Conservation (phyloP, 37 sponge, comb jelly and placozoan genomes). For the Agelas oroides region DNA sequence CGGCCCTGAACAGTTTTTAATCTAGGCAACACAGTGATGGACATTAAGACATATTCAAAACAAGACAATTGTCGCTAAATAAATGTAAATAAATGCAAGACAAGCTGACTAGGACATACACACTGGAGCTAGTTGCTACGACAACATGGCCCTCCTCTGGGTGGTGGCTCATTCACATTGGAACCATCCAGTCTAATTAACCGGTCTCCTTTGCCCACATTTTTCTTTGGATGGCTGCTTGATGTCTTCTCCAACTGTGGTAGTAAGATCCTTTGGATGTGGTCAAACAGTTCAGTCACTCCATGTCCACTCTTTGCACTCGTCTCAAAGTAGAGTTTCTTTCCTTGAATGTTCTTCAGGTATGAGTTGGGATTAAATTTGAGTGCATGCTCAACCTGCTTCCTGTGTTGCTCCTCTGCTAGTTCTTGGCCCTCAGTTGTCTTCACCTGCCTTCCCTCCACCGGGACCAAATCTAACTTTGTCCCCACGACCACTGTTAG, state of each 20-base stretch:
- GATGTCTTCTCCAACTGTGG: constrained; percentile 39
- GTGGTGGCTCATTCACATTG: too few relatives aligned
- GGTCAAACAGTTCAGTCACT: constrained; percentile 77
- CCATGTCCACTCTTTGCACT: constrained; percentile 83
- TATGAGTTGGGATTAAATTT: constrained; percentile 26
- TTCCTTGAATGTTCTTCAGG: constrained; percentile 44
- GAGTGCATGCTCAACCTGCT: constrained; percentile 62
- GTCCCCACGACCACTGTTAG: constrained; percentile 83
- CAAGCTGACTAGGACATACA: too few relatives aligned
- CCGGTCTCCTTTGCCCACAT: neutral
- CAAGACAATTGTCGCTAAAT: too few relatives aligned
- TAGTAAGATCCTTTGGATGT: constrained; percentile 62
- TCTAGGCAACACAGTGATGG: too few relatives aligned
- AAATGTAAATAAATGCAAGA: too few relatives aligned
- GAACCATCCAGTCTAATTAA: neutral
- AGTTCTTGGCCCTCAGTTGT: constrained; percentile 46
- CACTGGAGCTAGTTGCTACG: too few relatives aligned
- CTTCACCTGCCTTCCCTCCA: constrained; percentile 35
- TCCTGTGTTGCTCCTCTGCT: constrained; percentile 51
- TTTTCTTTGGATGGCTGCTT: neutral
- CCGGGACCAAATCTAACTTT: constrained; percentile 69
- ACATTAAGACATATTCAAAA: too few relatives aligned
- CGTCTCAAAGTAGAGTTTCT: constrained; percentile 78
- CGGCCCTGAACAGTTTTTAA: too few relatives aligned
- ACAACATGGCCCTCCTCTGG: too few relatives aligned